phyloP scores from a whole-genome alignment of 2,888 invertebrate genomes.

The Cyclophora punctaria region DNA sequence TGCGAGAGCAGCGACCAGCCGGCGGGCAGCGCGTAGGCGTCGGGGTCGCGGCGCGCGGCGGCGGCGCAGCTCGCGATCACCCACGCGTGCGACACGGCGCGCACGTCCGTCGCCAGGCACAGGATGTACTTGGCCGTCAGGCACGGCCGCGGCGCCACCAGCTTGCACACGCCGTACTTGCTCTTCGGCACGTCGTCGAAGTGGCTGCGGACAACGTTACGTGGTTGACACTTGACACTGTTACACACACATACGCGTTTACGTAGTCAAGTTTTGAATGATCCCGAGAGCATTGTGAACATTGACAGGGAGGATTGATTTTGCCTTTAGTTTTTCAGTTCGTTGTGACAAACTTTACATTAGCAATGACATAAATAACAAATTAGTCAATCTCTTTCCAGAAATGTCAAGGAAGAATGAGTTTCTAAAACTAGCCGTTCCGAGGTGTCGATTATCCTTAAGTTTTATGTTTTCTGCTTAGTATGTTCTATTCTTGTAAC shows the following conservation, averaged over 20 bases:
- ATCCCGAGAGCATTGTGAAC: no score
- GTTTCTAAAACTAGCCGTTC: no score
- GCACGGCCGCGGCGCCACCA: conserved; percentile 82
- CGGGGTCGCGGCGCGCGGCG: conserved; percentile 42
- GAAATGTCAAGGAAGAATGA: not conserved
- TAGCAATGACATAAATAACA: no score
- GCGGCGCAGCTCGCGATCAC: conserved; percentile 77
- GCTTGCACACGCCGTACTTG: conserved; percentile 70
- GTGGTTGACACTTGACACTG: no score
- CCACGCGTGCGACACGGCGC: conserved; percentile 81
- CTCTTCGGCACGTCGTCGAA: conserved; percentile 72
- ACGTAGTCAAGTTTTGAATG: no score
- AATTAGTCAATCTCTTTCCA: no score
- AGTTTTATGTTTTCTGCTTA: no score
- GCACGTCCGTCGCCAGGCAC: conserved; percentile 79
- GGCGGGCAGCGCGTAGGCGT: conserved; percentile 73
- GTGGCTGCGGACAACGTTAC: conserved; percentile 35
- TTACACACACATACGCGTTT: no score
- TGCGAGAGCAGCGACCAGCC: conserved; percentile 46
- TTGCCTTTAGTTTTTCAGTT: no score
- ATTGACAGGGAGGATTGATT: no score
- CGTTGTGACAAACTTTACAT: no score
- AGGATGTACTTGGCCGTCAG: conserved; percentile 84
- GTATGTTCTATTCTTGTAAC: not conserved
- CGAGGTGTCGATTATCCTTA: no score